Conservation (phyloP, 2,888 invertebrate genomes). For the Listrodromus nycthemerus region DNA sequence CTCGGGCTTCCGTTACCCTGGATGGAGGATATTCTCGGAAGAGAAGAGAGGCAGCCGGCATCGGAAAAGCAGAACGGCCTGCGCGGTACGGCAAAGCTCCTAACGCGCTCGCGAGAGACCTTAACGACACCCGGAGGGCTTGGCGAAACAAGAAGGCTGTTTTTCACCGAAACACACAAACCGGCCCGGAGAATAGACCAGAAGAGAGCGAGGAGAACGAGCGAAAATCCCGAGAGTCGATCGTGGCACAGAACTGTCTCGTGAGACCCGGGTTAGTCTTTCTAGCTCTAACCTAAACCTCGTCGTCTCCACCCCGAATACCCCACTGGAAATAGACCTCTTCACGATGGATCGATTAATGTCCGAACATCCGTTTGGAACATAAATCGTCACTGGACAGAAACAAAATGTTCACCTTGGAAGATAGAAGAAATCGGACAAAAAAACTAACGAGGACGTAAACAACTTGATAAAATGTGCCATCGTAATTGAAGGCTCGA, state of each 20-base stretch:
- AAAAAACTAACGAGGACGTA: background rate
- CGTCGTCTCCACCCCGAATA: background rate
- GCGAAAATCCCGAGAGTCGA: slow-evolving; percentile 50
- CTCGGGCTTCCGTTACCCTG: slow-evolving; percentile 40
- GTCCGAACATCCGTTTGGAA: background rate
- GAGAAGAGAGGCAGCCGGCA: slow-evolving; percentile 24
- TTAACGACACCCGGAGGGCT: slow-evolving; percentile 62
- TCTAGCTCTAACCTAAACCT: background rate
- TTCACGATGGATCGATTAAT: slow-evolving; percentile 7
- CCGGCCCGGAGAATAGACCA: background rate
- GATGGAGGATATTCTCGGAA: slow-evolving; percentile 51
- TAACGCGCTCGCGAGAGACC: slow-evolving; percentile 27
- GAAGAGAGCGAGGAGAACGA: slow-evolving; percentile 15
- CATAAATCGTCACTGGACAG: background rate
- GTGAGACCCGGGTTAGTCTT: slow-evolving; percentile 38
- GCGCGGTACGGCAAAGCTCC: slow-evolving; percentile 12
- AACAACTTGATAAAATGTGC: background rate
- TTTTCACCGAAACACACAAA: slow-evolving; percentile 48
- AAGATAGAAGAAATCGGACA: background rate
- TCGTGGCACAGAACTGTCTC: slow-evolving; percentile 41
- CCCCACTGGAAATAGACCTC: slow-evolving; percentile 1
- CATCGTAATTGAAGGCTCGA: background rate
- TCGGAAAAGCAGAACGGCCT: slow-evolving; percentile 1
- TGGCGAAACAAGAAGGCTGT: slow-evolving; percentile 50
- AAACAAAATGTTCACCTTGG: background rate